Conservation (phyloP, 2,797 vertebrate species). For the Lagorchestes hirsutus region DNA sequence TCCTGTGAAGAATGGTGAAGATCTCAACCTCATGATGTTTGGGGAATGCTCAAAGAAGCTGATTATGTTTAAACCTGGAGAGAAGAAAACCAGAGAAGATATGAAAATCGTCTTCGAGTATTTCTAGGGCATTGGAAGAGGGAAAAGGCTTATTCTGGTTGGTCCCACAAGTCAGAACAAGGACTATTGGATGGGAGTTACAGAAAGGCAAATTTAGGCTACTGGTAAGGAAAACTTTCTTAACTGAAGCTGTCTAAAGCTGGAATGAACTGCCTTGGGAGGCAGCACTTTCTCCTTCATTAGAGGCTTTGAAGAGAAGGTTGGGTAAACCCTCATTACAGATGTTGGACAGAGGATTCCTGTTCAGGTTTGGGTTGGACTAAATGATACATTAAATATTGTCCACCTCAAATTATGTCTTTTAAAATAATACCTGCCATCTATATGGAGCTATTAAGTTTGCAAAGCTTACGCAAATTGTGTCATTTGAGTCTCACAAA, state of each 20-base stretch:
- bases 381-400: not conserved
- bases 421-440: not conserved
- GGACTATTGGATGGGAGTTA: not conserved
- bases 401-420: not conserved
- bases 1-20: not conserved
- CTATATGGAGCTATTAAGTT: not conserved
- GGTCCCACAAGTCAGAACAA: not conserved
- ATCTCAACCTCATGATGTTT: not conserved
- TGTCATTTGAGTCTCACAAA: not conserved
- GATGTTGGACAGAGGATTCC: not conserved
- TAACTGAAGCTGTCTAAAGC: not conserved
- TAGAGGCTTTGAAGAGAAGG: not conserved
- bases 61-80: not conserved
- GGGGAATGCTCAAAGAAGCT: not conserved
- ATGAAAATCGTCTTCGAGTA: not conserved
- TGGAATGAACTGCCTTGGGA: not conserved
- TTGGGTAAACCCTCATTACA: not conserved
- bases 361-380: not conserved
- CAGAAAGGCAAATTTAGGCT: not conserved
- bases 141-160: not conserved
- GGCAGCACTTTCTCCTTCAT: not conserved
- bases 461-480: not conserved
- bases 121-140: not conserved
- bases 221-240: not conserved
- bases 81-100: not conserved